Base-by-base conservation (phyloP, 2,888 invertebrate species). In the Heliconius charithonia region DNA sequence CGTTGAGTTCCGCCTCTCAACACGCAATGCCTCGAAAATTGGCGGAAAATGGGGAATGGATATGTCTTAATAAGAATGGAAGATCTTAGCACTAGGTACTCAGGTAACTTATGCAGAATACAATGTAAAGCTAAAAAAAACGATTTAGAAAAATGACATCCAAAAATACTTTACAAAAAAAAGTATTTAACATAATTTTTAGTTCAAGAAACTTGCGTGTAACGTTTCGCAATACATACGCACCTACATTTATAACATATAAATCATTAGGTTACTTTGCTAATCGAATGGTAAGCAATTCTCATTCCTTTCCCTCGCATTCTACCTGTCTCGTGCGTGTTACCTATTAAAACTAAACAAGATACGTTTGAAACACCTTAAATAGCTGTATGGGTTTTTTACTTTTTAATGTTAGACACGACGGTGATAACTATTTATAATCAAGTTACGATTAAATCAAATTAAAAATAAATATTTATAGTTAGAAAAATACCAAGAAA, bases 271-370 rank as follows among this genome's bases (percentile, higher is more conserved):
- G 75, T 79, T 79, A 80, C 32, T 70, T 63, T 74, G 78, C 51
- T 76, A 78, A 78, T 76, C 56, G n/a, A 76, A 70, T 73, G 72
- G 32, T 79, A 79, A 79, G 63, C 71, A 77, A 79, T 79, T 76
- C 81, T 62, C 74, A 73, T 51, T 66, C 73, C 77, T 77, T 77
- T 77, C 77, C 62, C 74, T 69, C 41, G 65, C 78, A 74, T 67
- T 78, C 67, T 78, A 73, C 59, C 41, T 51, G 65, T 62, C n/a
- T 51, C 66, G 41, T 62, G 62, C 63, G 65, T n/a, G 41, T 41
- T 25, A 19, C 74, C 63, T 41, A 62, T 63, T 59, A 32, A 74
- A 74, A 41, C n/a, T 25, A 74, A 74, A 74, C 37, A 10, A 62
- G 29, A 7, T 71, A 32, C 22, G 70, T 71, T 51, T 13, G 7